Evolutionary conservation across 35 echinoderm and acorn worm species (phyloP).

Genomic region (Ophioderma brevispina): DNA sequence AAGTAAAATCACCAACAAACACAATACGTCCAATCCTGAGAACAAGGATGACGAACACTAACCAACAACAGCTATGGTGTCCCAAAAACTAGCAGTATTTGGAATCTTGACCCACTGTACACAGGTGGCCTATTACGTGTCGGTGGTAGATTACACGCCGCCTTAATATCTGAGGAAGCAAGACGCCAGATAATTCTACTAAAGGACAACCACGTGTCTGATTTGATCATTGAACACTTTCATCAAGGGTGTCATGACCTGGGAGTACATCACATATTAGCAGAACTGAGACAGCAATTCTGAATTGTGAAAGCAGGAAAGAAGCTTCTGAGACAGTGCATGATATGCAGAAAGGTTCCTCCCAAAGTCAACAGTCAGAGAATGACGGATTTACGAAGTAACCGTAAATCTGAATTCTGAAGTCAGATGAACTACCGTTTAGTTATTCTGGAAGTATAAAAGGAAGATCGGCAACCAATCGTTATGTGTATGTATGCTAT

Average conservation of each 20-base stretch:
- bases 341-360: neutral
- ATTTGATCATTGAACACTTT: neutral
- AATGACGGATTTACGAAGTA: neutral
- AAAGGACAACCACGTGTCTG: conserved; percentile 1
- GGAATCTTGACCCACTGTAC: neutral
- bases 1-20: no score
- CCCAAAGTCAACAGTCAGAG: neutral
- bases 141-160: neutral
- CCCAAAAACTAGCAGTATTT: no score
- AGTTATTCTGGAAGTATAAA: no score
- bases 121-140: neutral
- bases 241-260: neutral
- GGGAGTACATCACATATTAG: neutral
- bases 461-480: no score
- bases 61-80: no score
- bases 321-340: neutral
- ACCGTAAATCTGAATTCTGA: no score
- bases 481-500: no score
- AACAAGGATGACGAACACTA: no score
- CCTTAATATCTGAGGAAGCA: neutral
- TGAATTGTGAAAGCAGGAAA: neutral
- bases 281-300: neutral
- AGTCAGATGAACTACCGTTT: no score
- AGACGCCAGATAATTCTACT: conserved; percentile 19
- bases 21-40: no score